Base-by-base conservation (phyloP, 2,888 invertebrate genomes). In the Dichetophora obliterata region DNA sequence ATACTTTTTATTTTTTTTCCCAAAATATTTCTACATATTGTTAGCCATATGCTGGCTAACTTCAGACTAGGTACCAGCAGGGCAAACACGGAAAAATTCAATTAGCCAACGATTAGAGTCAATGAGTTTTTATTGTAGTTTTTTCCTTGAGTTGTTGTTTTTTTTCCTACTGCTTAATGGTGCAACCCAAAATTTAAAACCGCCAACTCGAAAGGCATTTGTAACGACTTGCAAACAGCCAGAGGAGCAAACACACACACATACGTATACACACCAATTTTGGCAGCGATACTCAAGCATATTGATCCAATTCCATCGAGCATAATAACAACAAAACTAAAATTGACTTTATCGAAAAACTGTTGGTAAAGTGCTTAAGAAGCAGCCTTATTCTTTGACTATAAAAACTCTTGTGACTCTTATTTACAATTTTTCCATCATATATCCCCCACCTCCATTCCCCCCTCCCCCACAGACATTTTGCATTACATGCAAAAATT, bases 51-150 rank as follows among this genome's bases (percentile, higher is more conserved):
- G 43, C 14, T 11, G 43, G 43, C 43, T 43, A 43, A 43, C 2
- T 43, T 43, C 11, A 11, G 3, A 11, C 14, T 43, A 1, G 11
- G 43, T 43, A 43, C 43, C 43, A 43, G 43, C 43, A 43, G 43
- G 43, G 43, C 11, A 43, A 43, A 43, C 31, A 34, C n/a, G 63
- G 63, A 34, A 65, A 65, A 16, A 34, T 19, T 65, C 63, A 65
- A 65, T 65, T 65, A 65, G 63, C 63, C 63, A 65, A 19, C 63
- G 34, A 34, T 65, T 65, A 65, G 31, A 65, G 63, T 31, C 63
- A 65, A 31, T 65, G 37, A 34, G 19, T 65, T 43, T 43, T 43
- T 43, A 43, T 43, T 43, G 11, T 43, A 2, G 11, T 43, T 43
- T 43, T 43, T 11, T 11, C 14, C 5, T 3, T 4, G 31, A 4